A percentile compares a stretch with the other conserved stretches of the same genome.
phyloP scores from a whole-genome alignment of 2,888 invertebrate genomes.

The Tanypteryx hageni region DNA sequence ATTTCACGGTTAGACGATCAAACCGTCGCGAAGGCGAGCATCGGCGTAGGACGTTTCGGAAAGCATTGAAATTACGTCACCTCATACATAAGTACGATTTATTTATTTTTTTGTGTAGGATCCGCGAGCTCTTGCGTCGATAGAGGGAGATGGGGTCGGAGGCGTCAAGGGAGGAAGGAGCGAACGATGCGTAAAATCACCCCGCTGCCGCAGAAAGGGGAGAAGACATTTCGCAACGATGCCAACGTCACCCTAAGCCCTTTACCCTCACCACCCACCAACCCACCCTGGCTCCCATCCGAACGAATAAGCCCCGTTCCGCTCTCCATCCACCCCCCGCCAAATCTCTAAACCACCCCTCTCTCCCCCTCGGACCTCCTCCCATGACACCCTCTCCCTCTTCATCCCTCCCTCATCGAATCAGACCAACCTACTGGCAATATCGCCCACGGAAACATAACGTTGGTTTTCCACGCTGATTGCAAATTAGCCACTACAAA shows the following conservation, averaged over 20 bases:
- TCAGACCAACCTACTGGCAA: constrained; percentile 25
- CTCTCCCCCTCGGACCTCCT: too few relatives aligned
- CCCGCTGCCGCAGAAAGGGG: constrained; percentile 10
- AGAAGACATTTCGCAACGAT: constrained; percentile 11
- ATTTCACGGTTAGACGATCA: too few relatives aligned
- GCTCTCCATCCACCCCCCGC: background rate
- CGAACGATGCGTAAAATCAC: constrained; percentile 12
- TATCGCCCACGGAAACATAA: constrained; percentile 32
- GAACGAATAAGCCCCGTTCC: background rate
- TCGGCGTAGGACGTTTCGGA: too few relatives aligned
- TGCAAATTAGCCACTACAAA: constrained; percentile 32
- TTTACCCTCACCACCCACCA: background rate
- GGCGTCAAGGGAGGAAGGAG: too few relatives aligned
- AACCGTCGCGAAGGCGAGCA: too few relatives aligned
- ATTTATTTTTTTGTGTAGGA: background rate
- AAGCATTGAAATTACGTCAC: too few relatives aligned
- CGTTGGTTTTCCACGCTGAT: constrained; percentile 31
- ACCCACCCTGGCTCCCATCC: background rate
- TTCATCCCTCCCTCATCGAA: background rate
- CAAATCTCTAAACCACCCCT: too few relatives aligned
- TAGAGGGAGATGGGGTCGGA: background rate
- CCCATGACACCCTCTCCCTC: background rate
- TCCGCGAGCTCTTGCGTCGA: background rate
- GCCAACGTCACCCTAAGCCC: constrained; percentile 13
- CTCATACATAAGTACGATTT: too few relatives aligned